Evolutionary conservation across 2,888 invertebrate genomes (phyloP), one percentile per base, ranked within the genome.

Genomic region (Hydropsyche betteni): DNA sequence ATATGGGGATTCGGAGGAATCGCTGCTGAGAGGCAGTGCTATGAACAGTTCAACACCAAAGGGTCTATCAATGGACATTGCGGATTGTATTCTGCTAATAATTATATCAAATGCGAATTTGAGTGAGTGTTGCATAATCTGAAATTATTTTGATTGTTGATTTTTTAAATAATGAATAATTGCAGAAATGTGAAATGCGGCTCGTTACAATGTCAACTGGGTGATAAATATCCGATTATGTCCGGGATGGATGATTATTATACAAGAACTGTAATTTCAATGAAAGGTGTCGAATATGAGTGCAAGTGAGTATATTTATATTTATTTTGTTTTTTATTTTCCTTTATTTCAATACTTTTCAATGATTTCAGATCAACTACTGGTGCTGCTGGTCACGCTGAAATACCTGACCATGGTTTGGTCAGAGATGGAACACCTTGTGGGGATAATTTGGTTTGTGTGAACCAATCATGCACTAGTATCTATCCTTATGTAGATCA

Each of bases 41-140:
- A 94, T 85, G 95, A 96, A 79, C 94, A 96, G 85, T 97, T 97
- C 87, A 99, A 99, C 85, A 93, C 95, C 0, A 96, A 97, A 82
- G 99, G 99, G 10, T 94, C 95, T 69, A 94, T 95, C 80, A 97
- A 94, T 81, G 99, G 99, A 0, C 97, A 99, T 84, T 99, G 99
- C 84, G 99, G 99, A 61, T 92, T 92, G 80, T 94, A 94, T 82
- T 83, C 84, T 79, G 88, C 86, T 77, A 93, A 93, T 69, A 91
- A 91, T 81, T 95, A 91, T 83, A 88, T 95, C 81, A 97, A 96
- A 85, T 98, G 98, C 85, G 92, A 94, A 76, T 87, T 89, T 82
- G 92, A 93, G 95, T 95, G 85, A 91, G 94, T 90, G 72, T 69
- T 77, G 7, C 2, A 44, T 52, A 8, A 34, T 4, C 38, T 69